Evolutionary conservation across 2,113 vertebrate genomes (phyloP).

Genomic region (Hydropotes inermis): DNA sequence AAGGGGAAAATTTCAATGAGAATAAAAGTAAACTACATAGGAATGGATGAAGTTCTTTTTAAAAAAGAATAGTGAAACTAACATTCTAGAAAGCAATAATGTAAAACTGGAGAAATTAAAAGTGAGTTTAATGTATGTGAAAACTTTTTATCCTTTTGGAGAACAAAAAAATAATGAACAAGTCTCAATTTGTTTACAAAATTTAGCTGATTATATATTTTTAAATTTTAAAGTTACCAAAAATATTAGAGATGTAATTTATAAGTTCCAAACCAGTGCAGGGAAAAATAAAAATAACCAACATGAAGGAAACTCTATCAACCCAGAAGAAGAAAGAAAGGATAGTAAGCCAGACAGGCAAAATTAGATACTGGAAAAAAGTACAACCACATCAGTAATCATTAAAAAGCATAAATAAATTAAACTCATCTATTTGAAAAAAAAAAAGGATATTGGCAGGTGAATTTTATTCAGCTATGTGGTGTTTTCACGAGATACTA

Average conservation of each 20-base stretch:
- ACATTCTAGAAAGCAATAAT: background rate
- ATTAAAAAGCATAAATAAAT: constrained; percentile 16
- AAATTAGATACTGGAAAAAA: background rate
- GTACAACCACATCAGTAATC: background rate
- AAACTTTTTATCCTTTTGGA: background rate
- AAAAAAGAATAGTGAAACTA: background rate
- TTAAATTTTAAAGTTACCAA: background rate
- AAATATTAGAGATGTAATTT: constrained; percentile 3
- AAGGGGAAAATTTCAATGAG: background rate
- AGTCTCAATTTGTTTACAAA: background rate
- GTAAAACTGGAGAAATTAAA: background rate
- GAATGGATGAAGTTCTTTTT: background rate
- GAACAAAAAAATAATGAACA: background rate
- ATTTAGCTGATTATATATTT: background rate
- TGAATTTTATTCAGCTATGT: background rate
- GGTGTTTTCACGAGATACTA: constrained; percentile 4
- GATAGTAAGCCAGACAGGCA: background rate
- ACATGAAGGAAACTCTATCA: background rate
- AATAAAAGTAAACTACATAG: background rate
- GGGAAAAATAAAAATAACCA: background rate
- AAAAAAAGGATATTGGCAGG: background rate
- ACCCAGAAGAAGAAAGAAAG: background rate
- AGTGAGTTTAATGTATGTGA: background rate
- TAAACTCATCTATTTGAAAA: constrained; percentile 30
- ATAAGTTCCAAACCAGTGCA: background rate